phyloP scores from a whole-genome alignment of 2,888 invertebrate genomes.

The Andrena bucephala region DNA sequence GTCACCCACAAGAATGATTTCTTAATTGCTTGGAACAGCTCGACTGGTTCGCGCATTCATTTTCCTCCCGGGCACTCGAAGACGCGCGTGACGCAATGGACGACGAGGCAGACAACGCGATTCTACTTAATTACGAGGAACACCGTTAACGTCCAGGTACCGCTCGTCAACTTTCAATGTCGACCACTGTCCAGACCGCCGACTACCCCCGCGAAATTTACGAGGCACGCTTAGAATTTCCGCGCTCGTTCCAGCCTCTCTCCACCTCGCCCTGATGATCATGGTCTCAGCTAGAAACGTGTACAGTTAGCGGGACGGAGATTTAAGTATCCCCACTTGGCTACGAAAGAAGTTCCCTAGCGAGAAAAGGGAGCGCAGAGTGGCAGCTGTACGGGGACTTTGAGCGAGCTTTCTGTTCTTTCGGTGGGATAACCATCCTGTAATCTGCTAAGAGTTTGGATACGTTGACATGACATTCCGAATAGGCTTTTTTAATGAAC shows the following conservation, averaged over 20 bases:
- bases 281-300: not conserved
- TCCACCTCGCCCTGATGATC: conserved; percentile 4
- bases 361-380: no score
- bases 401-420: no score
- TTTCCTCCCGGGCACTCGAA: conserved; percentile 1
- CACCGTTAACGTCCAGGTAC: conserved; percentile 75
- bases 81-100: conserved; percentile 48
- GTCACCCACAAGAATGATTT: not conserved
- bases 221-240: conserved; percentile 59
- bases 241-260: conserved; percentile 33
- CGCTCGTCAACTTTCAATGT: conserved; percentile 73
- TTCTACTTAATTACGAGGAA: conserved; percentile 74
- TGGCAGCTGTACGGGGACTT: no score
- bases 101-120: conserved; percentile 36
- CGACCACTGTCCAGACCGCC: conserved; percentile 49
- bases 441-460: not conserved
- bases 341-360: not conserved
- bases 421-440: not conserved
- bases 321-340: conserved; percentile 6
- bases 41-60: not conserved
- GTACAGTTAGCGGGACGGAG: conserved; percentile 35
- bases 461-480: no score
- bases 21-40: conserved; percentile 30
- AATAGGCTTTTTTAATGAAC: not conserved
- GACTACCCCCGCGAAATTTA: conserved; percentile 53